Conservation (phyloP, 2,888 invertebrate species). For the Sycophila texana region DNA sequence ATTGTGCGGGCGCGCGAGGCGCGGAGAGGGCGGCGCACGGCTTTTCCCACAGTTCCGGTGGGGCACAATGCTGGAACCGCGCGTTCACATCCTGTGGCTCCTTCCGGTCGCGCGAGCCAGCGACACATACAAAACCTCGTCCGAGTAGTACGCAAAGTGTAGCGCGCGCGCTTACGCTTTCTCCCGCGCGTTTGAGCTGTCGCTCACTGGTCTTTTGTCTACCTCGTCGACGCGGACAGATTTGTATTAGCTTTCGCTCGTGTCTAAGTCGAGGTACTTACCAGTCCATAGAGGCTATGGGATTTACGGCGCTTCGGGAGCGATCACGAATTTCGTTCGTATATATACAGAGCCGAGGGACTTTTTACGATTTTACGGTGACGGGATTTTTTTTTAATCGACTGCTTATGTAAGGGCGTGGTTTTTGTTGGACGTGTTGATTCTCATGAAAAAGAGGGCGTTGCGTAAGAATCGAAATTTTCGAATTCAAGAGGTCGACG, state of each 20-base stretch:
- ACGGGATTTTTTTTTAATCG: too few relatives aligned
- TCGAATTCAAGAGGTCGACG: too few relatives aligned
- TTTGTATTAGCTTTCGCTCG: background rate
- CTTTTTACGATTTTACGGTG: too few relatives aligned
- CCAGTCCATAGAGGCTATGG: background rate
- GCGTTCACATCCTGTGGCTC: slow-evolving; percentile 49
- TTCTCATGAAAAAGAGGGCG: too few relatives aligned
- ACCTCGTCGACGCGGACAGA: background rate
- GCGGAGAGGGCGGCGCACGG: background rate
- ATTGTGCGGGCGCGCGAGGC: background rate
- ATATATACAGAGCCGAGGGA: too few relatives aligned
- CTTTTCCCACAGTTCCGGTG: slow-evolving; percentile 51
- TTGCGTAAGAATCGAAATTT: too few relatives aligned
- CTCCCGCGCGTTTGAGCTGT: background rate
- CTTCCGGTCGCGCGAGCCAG: slow-evolving; percentile 23
- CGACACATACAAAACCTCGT: too few relatives aligned
- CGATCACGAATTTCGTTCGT: background rate
- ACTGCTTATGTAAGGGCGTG: too few relatives aligned
- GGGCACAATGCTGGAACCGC: slow-evolving; percentile 41
- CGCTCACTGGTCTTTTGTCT: background rate
- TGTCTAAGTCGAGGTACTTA: background rate
- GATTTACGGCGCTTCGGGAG: background rate
- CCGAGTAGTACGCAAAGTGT: background rate
- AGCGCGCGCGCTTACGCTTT: slow-evolving; percentile 10
- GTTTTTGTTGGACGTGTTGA: too few relatives aligned